Percentiles rank a stretch among this genome's conserved stretches.
These are phyloP conservation scores for Trichomalopsis sarcophagae DNA, from an alignment of 1,140 invertebrate genomes.

Conservation along the genomic window DNA sequence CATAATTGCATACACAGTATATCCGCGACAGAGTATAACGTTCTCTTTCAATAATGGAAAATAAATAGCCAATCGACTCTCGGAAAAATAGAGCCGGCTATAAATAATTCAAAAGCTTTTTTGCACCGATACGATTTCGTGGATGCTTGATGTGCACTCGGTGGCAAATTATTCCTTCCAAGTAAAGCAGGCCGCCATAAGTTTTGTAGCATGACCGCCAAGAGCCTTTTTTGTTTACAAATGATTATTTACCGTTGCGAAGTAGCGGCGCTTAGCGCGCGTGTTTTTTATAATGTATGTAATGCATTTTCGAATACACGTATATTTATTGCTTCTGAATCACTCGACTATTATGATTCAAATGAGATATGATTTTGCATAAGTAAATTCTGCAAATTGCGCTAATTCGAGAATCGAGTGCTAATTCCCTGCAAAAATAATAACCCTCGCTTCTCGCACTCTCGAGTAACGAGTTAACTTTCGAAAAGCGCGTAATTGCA, in stretches of 20 bases:
- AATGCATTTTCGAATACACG: background rate
- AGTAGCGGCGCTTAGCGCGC: background rate
- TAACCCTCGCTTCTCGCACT: no score
- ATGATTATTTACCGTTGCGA: background rate
- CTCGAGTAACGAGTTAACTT: no score
- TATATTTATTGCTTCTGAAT: background rate
- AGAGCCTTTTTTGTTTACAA: constrained; percentile 1
- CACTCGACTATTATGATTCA: background rate
- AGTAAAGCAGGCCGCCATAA: background rate
- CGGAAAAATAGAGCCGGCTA: background rate
- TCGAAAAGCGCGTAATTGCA: no score
- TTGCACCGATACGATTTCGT: background rate
- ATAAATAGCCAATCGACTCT: background rate
- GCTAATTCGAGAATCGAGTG: no score
- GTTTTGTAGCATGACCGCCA: background rate
- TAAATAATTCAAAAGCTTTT: background rate
- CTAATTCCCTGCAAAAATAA: no score
- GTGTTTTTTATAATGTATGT: background rate
- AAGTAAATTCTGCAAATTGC: no score
- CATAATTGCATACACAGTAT: no score
- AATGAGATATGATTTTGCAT: no score
- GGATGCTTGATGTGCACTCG: background rate
- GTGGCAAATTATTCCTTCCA: background rate
- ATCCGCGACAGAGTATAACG: no score
- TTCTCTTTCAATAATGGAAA: background rate